Evolutionary conservation across 1,140 invertebrate species (phyloP), one percentile per base, ranked within the genome.

Genomic region (Mesaphorura yosii): DNA sequence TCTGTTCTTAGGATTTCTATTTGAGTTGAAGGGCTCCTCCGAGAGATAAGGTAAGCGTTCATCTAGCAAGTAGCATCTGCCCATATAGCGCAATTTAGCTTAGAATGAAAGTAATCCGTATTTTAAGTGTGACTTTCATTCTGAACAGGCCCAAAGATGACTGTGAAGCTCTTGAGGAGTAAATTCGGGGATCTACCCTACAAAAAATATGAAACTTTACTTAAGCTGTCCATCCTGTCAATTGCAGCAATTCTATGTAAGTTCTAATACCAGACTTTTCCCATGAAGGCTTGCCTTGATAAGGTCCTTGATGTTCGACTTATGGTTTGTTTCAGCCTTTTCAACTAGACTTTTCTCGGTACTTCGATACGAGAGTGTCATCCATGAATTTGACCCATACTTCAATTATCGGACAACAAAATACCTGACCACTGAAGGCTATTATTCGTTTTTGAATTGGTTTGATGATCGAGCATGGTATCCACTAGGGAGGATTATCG

Each of bases 401-500:
- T 98, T 97, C 68, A 98, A 98, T 73, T 98, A 97, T 70, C 79
- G 94, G 64, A 96, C 93, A 31, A 98, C 94, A 12, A 82, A 88
- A 60, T 97, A 82, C 69, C 73, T 98, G 48, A 80, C 89, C 3
- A 91, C 97, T 70, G 84, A 97, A 74, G 94, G 93, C 2, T 97
- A 96, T 70, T 98, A 97, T 71, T 85, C 82, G 54, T 97, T 98
- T 71, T 90, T 96, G 69, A 98, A 98, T 71, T 98, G 93, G 93
- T 98, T 97, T 77, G 93, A 98, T 77, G 93, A 97, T 37, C 69
- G 90, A 71, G 93, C 93, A 66, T 98, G 94, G 94, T 98, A 97
- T 75, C 92, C 92, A 0, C 72, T 97, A 27, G 92, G 93, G 12
- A 81, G 93, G 72, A 97, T 97, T 68, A 95, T 98, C 70, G 88